phyloP scores from a whole-genome alignment of 1,140 invertebrate species.

The Drosophila auraria region DNA sequence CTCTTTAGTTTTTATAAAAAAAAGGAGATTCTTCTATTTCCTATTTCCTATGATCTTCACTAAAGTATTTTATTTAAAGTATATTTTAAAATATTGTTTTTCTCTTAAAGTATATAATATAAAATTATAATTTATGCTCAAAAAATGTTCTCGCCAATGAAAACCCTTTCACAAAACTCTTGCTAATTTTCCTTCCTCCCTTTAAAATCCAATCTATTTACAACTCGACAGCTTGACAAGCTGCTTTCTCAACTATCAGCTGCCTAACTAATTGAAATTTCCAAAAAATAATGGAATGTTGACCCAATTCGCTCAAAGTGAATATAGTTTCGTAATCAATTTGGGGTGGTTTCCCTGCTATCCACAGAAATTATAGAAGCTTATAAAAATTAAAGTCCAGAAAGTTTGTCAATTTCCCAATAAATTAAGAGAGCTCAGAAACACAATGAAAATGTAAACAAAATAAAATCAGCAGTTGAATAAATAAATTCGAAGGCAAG shows the following conservation, averaged over 20 bases:
- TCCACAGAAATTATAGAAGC: not conserved
- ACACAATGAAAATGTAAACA: not conserved
- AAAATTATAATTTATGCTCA: not conserved
- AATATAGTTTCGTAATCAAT: conserved; percentile 15
- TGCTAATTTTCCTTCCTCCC: no score
- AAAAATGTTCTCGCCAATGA: no score
- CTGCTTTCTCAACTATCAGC: not conserved
- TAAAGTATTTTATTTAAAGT: no score
- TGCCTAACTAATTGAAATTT: conserved; percentile 8
- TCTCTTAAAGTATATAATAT: not conserved
- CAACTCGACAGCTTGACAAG: not conserved
- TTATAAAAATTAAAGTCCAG: conserved; percentile 22
- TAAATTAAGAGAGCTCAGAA: conserved; percentile 7
- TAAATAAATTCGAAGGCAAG: conserved; percentile 14
- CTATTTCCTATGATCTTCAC: no score
- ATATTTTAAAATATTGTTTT: not conserved
- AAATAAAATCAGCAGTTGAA: conserved; percentile 20
- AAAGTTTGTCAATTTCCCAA: conserved; percentile 28
- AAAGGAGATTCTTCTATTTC: no score
- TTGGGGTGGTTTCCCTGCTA: conserved; percentile 14
- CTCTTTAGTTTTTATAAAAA: not conserved
- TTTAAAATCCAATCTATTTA: conserved; percentile 5
- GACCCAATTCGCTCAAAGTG: conserved; percentile 5
- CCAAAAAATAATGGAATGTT: not conserved
- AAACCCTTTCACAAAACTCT: not conserved